phyloP scores from a whole-genome alignment of 1,140 invertebrate genomes.

The Drosophila sproati region DNA sequence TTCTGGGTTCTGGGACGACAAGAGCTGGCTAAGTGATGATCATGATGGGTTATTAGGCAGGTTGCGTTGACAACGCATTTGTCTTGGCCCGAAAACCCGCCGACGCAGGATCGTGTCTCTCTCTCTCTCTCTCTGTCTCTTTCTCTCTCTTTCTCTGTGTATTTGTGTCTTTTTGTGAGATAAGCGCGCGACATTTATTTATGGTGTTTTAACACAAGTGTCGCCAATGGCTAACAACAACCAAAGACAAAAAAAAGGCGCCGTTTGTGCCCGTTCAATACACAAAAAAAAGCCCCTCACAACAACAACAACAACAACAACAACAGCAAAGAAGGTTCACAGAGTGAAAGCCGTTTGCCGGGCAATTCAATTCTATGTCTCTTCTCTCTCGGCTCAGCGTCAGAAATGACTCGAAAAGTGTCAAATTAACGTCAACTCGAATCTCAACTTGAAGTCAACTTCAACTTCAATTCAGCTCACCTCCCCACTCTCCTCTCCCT shows the following conservation, averaged over 20 bases:
- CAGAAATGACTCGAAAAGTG: constrained; percentile 56
- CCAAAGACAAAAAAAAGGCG: constrained; percentile 28
- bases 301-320: background rate
- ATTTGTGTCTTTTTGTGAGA: constrained; percentile 43
- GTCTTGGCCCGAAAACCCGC: constrained; percentile 67
- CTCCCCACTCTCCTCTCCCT: background rate
- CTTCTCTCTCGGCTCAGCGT: constrained; percentile 41
- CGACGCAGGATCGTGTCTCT: constrained; percentile 64
- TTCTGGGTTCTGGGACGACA: background rate
- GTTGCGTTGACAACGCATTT: constrained; percentile 83
- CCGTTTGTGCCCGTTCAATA: constrained; percentile 3
- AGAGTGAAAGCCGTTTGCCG: constrained; percentile 38
- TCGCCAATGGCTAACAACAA: constrained; percentile 34
- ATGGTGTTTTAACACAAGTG: constrained; percentile 80
- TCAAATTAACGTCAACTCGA: constrained; percentile 81
- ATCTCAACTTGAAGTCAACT: constrained; percentile 42
- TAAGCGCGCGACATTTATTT: constrained; percentile 81
- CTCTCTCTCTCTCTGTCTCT: background rate
- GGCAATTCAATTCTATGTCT: constrained; percentile 31
- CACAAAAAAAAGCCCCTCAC: background rate
- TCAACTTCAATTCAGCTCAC: background rate
- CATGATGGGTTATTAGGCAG: constrained; percentile 83
- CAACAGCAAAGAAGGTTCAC: constrained; percentile 16
- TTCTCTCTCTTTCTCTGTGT: background rate
- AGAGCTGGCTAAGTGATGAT: constrained; percentile 72